Evolutionary conservation across 1,140 invertebrate genomes (phyloP), one percentile per base, ranked within the genome.

Genomic region (Heliothis subflexa): DNA sequence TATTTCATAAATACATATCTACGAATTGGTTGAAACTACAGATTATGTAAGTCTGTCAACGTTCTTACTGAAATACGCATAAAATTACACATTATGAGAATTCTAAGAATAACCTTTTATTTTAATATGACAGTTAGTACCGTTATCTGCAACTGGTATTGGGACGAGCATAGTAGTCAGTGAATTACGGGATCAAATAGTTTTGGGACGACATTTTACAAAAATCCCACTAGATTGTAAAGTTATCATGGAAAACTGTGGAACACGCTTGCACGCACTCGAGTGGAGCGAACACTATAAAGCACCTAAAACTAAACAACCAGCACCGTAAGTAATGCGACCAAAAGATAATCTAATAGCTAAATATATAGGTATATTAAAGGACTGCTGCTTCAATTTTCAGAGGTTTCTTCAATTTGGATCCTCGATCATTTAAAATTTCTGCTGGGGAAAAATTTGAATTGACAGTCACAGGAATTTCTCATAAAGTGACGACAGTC

Each of bases 241-340:
- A 83, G 88, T 93, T 7, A 77, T 88, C 2, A 90, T 94, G 85
- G 89, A 93, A 83, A 94, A 94, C 66, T 89, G 87, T 79, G 93
- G 93, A 1, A 91, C 89, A 0, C 85, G 91, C 3, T 71, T 94
- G 78, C 93, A 94, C 73, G 80, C 85, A 1, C 71, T 94, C 21
- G 92, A 94, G 79, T 93, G 92, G 92, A 91, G 86, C 68, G 91
- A 93, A 81, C 81, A 90, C 84, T 93, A 91, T 52, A 94, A 94
- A 80, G 85, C 89, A 4, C 88, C 90, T 40, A 93, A 94, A 85
- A 90, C 83, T 13, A 91, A 92, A 79, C 86, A 88, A 57, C 77
- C 76, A 33, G 77, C 89, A 40, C 62, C 81, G 91, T 93, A 88
- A 49, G 88, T 85, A 72, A 74, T 14, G 45, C 68, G 21, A 25